Base-by-base conservation (phyloP, 2,113 vertebrate species). In the Helogale parvula region DNA sequence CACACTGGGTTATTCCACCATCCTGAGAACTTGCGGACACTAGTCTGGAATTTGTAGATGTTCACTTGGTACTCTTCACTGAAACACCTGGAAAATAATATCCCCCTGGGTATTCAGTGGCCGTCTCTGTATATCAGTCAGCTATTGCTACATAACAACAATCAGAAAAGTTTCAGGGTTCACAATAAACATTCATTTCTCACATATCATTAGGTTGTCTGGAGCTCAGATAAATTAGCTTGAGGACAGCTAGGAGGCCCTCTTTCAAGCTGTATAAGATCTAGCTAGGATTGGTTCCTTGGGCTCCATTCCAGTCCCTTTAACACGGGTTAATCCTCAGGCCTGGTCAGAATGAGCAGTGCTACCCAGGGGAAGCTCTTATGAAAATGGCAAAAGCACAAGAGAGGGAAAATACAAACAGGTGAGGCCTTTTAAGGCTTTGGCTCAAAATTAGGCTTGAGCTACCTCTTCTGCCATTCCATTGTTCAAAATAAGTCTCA, bases 241-340 rank as follows among this genome's bases (percentile, higher is more conserved):
- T 45, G 38, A 57, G 7, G 88, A 79, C 87, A 93, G 77, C 7
- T 83, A 80, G 77, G 15, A 88, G 65, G 23, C 47, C 45, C 17
- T 77, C 17, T 38, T 91, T 92, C 38, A 72, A 80, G 35, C 35
- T 80, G 2, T 84, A 52, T 47, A 47, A 41, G 52, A 38, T 77
- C 38, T 38, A 92, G 54, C 60, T 80, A 35, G 65, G 29, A 74
- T 68, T 94, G 16, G 21, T 81, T 80, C 52, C 45, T 88, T 76
- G 69, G 7, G 38, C 35, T 57, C 6, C 23, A 31, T 16, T 74
- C 35, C 38, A 41, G 21, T 85, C 41, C 86, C 68, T 95, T 74
- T 41, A 6, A 80, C 35, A 9, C 60, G 35, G 17, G 45, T 41
- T 97, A 66, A 88, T 92, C 92, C 92, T 92, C 89, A 84, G 92